These are phyloP conservation scores for Pardosa pseudoannulata DNA, from an alignment of 2,888 invertebrate species.

Conservation along the genomic window DNA sequence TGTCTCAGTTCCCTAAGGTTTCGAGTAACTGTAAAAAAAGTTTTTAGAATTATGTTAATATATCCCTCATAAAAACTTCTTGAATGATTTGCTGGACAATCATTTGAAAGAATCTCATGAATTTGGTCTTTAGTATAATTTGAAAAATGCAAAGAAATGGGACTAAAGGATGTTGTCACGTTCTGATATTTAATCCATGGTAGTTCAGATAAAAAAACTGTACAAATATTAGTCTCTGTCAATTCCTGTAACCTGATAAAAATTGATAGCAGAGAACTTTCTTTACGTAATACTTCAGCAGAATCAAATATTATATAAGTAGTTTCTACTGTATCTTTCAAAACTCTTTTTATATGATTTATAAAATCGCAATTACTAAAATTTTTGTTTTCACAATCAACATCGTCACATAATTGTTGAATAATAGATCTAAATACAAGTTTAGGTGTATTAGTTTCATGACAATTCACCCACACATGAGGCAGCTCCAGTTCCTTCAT, in stretches of 20 bases:
- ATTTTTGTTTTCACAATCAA: slow-evolving; percentile 14
- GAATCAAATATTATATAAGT: slow-evolving; percentile 49
- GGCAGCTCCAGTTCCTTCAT: not conserved
- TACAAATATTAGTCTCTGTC: slow-evolving; percentile 35
- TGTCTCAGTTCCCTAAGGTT: slow-evolving; percentile 41
- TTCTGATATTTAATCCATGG: slow-evolving; percentile 30
- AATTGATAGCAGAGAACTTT: slow-evolving; percentile 25
- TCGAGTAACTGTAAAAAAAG: slow-evolving; percentile 31
- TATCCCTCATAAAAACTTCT: slow-evolving; percentile 37
- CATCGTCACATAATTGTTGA: not conserved
- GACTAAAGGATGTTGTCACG: slow-evolving; percentile 7
- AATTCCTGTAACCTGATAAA: slow-evolving; percentile 36
- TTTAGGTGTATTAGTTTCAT: slow-evolving; percentile 13
- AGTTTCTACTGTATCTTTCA: slow-evolving; percentile 23
- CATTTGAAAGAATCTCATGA: slow-evolving; percentile 24
- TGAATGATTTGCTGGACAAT: slow-evolving; percentile 13
- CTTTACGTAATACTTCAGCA: slow-evolving; percentile 44
- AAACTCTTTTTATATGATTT: slow-evolving; percentile 16
- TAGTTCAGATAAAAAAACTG: slow-evolving; percentile 54
- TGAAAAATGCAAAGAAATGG: slow-evolving; percentile 34
- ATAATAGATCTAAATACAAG: slow-evolving; percentile 18
- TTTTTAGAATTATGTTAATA: slow-evolving; percentile 49
- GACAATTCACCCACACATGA: slow-evolving; percentile 49
- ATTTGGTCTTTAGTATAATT: slow-evolving; percentile 46
- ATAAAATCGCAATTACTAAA: slow-evolving; percentile 35